Conservation (phyloP, 2,888 invertebrate genomes). For the Cylindroiulus punctatus region DNA sequence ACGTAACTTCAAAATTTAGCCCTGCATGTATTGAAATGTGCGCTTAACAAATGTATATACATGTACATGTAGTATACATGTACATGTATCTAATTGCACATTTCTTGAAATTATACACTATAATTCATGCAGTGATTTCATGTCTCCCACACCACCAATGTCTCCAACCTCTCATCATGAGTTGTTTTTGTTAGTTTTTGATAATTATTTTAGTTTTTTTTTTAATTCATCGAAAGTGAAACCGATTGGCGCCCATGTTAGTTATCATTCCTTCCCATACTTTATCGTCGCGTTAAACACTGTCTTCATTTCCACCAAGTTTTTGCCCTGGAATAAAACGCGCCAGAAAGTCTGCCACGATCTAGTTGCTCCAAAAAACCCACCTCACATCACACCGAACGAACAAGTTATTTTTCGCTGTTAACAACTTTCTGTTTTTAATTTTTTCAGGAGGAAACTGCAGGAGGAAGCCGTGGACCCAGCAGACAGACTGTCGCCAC, state of each 20-base stretch:
- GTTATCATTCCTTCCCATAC: background rate
- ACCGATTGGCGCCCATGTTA: background rate
- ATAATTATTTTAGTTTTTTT: too few relatives aligned
- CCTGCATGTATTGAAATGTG: too few relatives aligned
- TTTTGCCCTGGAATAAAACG: background rate
- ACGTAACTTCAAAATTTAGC: too few relatives aligned
- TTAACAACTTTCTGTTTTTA: conserved; percentile 42
- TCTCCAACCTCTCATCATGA: too few relatives aligned
- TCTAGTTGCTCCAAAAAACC: background rate
- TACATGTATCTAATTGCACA: too few relatives aligned
- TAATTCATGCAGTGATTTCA: too few relatives aligned
- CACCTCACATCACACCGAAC: background rate
- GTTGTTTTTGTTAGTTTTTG: too few relatives aligned
- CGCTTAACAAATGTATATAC: too few relatives aligned
- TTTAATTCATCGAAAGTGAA: too few relatives aligned
- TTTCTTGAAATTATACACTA: too few relatives aligned
- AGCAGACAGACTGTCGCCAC: conserved; percentile 47
- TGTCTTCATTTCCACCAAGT: background rate
- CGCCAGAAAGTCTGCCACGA: conserved; percentile 8
- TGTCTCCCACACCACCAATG: too few relatives aligned
- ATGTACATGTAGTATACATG: too few relatives aligned
- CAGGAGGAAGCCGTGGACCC: background rate
- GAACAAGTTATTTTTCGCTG: conserved; percentile 22
- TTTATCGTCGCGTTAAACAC: background rate
- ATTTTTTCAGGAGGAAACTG: conserved; percentile 45